Evolutionary conservation across 2,113 vertebrate species (phyloP).

Genomic region (Nibea coibor): DNA sequence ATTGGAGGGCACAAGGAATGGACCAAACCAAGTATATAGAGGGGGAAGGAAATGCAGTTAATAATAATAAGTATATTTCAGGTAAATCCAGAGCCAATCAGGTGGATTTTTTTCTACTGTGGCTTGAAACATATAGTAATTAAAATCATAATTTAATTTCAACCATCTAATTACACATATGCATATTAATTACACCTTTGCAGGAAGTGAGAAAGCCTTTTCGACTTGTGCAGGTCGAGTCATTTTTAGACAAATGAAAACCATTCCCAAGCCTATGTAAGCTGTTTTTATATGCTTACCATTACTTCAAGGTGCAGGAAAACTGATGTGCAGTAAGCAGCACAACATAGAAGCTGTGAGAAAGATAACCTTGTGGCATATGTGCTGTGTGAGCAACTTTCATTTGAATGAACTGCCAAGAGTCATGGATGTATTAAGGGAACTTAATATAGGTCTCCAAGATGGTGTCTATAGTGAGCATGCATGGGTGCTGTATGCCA

Average conservation of each 20-base stretch:
- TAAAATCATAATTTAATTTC: too few relatives aligned
- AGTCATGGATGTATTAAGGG: too few relatives aligned
- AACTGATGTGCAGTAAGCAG: neutral
- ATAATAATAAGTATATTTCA: too few relatives aligned
- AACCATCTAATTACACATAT: too few relatives aligned
- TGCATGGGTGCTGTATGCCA: slow-evolving; percentile 2
- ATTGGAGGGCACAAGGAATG: neutral
- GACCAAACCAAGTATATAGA: neutral
- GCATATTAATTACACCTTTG: too few relatives aligned
- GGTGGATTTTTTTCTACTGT: too few relatives aligned
- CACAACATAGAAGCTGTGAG: neutral
- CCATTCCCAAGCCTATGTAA: neutral
- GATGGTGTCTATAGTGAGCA: neutral
- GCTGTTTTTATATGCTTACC: neutral
- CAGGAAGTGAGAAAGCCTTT: too few relatives aligned
- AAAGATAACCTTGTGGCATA: neutral
- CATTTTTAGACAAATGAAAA: neutral
- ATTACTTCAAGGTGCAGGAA: neutral
- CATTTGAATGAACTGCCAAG: neutral
- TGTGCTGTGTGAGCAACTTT: neutral
- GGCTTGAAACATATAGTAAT: too few relatives aligned
- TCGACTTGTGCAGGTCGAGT: too few relatives aligned
- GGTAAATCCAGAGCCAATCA: too few relatives aligned
- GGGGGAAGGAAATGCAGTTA: too few relatives aligned
- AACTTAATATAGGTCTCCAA: too few relatives aligned